Conservation (phyloP, 1,140 invertebrate species). For the Aplysia californica region DNA sequence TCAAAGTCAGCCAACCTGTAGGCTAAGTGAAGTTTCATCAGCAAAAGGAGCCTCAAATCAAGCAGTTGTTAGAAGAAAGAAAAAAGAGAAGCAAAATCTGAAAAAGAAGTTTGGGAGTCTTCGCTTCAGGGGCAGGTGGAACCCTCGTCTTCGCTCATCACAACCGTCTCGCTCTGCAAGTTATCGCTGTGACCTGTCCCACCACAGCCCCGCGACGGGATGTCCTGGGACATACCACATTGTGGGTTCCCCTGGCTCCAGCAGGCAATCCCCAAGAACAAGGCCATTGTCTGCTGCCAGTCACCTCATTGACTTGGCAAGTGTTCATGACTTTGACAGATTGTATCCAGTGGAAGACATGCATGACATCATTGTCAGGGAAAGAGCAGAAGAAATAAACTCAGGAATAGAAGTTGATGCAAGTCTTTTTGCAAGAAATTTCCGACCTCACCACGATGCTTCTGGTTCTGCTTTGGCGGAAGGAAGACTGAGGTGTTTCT, state of each 20-base stretch:
- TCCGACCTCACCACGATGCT: neutral
- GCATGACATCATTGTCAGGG: constrained; percentile 77
- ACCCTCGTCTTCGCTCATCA: constrained; percentile 16
- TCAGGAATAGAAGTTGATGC: constrained; percentile 75
- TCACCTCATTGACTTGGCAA: constrained; percentile 23
- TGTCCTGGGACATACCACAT: neutral
- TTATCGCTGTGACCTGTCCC: constrained; percentile 21
- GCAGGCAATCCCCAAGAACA: constrained; percentile 30
- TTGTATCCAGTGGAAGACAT: constrained; percentile 74
- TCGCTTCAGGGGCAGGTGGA: constrained; percentile 45
- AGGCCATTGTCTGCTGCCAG: neutral
- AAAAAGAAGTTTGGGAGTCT: constrained; percentile 58
- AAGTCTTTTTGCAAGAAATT: neutral
- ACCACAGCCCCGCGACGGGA: neutral
- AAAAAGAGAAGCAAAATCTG: constrained; percentile 31
- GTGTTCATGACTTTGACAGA: constrained; percentile 43
- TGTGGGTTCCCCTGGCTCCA: constrained; percentile 3
- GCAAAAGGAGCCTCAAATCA: neutral
- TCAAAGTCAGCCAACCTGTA: neutral
- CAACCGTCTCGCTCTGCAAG: neutral
- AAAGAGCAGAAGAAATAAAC: constrained; percentile 80
- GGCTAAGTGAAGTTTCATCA: neutral
- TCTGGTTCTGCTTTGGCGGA: neutral
- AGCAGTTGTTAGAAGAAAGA: constrained; percentile 25
- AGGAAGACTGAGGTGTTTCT: neutral